phyloP scores from a whole-genome alignment of 2,888 invertebrate genomes.

The Cosmia pyralina region DNA sequence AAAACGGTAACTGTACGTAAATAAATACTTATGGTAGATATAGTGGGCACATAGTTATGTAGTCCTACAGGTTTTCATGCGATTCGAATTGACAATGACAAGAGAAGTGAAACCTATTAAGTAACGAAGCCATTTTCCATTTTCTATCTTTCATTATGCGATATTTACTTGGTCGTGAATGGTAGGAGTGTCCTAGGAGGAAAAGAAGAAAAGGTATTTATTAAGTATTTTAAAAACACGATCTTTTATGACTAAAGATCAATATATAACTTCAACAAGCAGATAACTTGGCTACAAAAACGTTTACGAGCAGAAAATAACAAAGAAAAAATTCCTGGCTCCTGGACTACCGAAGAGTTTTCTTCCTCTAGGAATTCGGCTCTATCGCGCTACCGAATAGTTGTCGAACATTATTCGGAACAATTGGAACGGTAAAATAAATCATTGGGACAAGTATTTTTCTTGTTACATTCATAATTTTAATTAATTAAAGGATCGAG shows the following conservation, averaged over 20 bases:
- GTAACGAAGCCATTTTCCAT: background rate
- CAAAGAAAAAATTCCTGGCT: slow-evolving; percentile 31
- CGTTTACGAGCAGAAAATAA: background rate
- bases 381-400: slow-evolving; percentile 78
- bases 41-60: background rate
- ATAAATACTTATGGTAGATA: background rate
- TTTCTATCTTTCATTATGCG: background rate
- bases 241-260: background rate
- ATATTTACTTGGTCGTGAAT: background rate
- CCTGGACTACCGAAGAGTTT: slow-evolving; percentile 61
- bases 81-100: too few species aligned
- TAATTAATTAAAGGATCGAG: slow-evolving; percentile 32
- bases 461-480: slow-evolving; percentile 54
- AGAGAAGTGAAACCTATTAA: background rate
- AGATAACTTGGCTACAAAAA: background rate
- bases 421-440: slow-evolving; percentile 69
- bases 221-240: background rate
- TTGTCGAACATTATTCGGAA: slow-evolving; percentile 80
- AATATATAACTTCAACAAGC: too few species aligned
- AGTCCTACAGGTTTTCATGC: background rate
- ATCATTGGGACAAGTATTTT: slow-evolving; percentile 63
- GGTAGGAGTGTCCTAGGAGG: too few species aligned
- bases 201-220: background rate
- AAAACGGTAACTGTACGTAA: background rate
- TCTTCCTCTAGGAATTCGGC: slow-evolving; percentile 77